Evolutionary conservation across 2,113 vertebrate genomes (phyloP).

Genomic region (Aldabrachelys gigantea): DNA sequence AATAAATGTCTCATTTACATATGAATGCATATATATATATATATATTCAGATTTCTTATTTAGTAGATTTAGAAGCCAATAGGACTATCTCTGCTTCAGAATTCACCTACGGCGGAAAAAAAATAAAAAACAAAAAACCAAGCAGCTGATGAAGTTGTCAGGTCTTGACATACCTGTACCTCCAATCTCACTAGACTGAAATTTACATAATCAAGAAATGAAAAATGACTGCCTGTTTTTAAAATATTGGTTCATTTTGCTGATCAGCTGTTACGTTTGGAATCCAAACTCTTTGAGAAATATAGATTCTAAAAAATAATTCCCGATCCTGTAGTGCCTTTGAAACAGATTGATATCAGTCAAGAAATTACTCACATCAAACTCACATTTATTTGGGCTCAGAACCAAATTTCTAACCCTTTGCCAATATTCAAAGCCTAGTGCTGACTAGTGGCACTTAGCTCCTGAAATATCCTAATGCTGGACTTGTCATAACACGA

Average conservation of each 20-base stretch:
- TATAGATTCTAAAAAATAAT: neutral
- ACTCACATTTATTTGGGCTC: neutral
- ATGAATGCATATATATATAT: slow-evolving; percentile 5
- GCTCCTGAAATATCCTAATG: neutral
- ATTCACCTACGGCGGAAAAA: neutral
- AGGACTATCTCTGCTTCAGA: neutral
- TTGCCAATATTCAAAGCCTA: neutral
- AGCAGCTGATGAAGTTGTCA: neutral
- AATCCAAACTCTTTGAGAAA: neutral
- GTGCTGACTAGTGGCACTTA: neutral
- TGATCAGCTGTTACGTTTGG: neutral
- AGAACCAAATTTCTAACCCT: neutral
- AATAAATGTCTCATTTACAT: neutral
- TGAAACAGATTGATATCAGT: neutral
- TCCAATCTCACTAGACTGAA: neutral
- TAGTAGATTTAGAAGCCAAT: neutral
- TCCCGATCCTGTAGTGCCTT: neutral
- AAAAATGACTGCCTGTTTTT: neutral
- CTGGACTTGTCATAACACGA: neutral
- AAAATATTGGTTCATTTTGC: neutral
- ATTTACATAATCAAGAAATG: neutral
- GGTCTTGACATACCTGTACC: neutral
- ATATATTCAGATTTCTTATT: neutral
- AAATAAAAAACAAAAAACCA: neutral
- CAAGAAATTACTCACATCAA: neutral